Evolutionary conservation across 1,140 invertebrate genomes (phyloP), one percentile per base, ranked within the genome.

Genomic region (Brachionus angularis): DNA sequence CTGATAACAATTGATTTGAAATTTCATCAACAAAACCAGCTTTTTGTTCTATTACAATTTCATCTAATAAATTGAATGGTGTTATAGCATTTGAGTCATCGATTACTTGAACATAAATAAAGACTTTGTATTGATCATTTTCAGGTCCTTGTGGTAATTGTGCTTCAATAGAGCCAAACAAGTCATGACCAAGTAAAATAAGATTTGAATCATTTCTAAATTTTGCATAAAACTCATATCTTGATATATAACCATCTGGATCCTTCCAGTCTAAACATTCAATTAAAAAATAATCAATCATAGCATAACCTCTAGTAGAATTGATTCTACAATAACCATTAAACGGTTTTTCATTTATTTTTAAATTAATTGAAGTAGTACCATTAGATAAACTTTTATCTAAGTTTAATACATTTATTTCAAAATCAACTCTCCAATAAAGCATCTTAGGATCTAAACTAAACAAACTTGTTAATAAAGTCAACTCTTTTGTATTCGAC

Each of bases 261-360:
- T 64, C 61, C 5, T 31, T 21, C 61, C 61, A 64, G n/a, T 47
- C 23, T 29, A 27, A 18, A 36, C 61, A 64, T n/a, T 25, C 12
- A 23, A 64, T 64, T 4, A 39, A 29, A 21, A 64, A 64, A 18
- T 29, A 23, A 42, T 33, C 42, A 21, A 5, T 1, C 18, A 67
- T 10, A 18, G 62, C 62, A 29, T 21, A 49, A 1, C 62, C 62
- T 8, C 5, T 46, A 12, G 21, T 25, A 4, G 39, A 27, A 23
- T 46, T 50, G 3, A 67, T n/a, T 21, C 16, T 29, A 34, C 62
- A 67, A n/a, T 39, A 16, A 16, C 62, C 62, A 33, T 49, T 47
- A n/a, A 1, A 67, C 2, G 62, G 62, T 16, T 49, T 67, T 12
- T 50, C 47, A 23, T 67, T 67, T 29, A 67, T 50, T 67, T 67